Conservation (phyloP, 1,140 invertebrate genomes). For the Ceratina australensis region DNA sequence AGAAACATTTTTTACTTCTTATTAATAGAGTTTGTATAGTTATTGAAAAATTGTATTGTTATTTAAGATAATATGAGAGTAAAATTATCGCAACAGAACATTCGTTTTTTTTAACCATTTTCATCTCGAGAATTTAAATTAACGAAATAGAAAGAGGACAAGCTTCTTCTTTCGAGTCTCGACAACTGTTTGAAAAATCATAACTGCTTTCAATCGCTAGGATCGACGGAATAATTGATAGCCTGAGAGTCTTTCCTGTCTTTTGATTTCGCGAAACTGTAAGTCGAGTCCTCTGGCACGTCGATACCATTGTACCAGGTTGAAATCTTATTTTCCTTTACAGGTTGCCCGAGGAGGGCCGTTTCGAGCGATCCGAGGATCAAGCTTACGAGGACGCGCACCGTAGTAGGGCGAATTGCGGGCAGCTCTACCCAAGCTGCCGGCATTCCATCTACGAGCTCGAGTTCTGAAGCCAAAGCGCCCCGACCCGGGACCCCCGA, state of each 20-base stretch:
- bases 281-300: neutral
- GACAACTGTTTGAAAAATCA: no score
- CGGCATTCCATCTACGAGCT: slow-evolving; percentile 75
- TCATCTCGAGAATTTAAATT: no score
- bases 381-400: slow-evolving; percentile 85
- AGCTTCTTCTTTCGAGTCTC: no score
- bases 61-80: no score
- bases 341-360: slow-evolving; percentile 73
- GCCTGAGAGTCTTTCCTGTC: neutral
- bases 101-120: no score
- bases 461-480: slow-evolving; percentile 64
- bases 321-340: slow-evolving; percentile 44
- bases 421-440: slow-evolving; percentile 77
- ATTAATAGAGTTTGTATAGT: no score
- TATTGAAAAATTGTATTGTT: no score
- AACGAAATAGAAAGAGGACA: no score
- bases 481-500: neutral
- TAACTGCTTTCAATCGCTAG: no score
- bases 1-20: no score
- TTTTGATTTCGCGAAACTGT: neutral
- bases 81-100: no score
- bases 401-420: slow-evolving; percentile 76
- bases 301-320: neutral
- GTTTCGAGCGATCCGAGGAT: slow-evolving; percentile 82
- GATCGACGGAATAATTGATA: neutral